Conservation (phyloP, 2,888 invertebrate species). For the Drosophila mercatorum region DNA sequence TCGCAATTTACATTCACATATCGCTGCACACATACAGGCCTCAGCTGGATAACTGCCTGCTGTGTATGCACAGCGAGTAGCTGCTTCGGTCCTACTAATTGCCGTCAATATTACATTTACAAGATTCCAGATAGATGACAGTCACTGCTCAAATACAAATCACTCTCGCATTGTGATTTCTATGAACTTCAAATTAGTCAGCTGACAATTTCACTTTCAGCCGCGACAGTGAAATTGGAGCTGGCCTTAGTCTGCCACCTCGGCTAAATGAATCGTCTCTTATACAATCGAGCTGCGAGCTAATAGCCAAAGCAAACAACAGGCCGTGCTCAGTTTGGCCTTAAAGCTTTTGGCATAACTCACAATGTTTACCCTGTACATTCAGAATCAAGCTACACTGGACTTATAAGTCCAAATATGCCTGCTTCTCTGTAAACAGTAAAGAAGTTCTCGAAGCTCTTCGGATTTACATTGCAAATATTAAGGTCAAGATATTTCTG, state of each 20-base stretch:
- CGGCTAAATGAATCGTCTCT: slow-evolving; percentile 36
- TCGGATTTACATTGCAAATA: background rate
- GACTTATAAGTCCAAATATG: background rate
- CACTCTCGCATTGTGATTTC: slow-evolving; percentile 22
- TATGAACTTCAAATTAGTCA: slow-evolving; percentile 59
- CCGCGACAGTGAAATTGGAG: slow-evolving; percentile 48
- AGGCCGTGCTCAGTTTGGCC: slow-evolving; percentile 6
- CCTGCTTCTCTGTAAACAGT: background rate
- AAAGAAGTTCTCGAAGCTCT: too few species aligned
- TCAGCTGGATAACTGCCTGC: slow-evolving; percentile 9
- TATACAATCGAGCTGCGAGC: slow-evolving; percentile 53
- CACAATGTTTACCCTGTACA: slow-evolving; percentile 4
- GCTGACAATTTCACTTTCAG: slow-evolving; percentile 63
- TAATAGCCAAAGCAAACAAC: slow-evolving; percentile 20
- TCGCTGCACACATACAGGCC: background rate
- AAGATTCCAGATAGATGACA: slow-evolving; percentile 18
- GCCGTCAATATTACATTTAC: slow-evolving; percentile 20
- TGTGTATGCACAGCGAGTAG: slow-evolving; percentile 19
- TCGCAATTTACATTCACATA: slow-evolving; percentile 9
- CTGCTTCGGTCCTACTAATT: background rate
- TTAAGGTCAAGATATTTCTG: background rate
- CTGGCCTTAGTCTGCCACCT: slow-evolving; percentile 19
- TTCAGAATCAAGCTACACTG: background rate
- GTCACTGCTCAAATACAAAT: background rate
- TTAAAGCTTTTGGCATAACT: slow-evolving; percentile 9